Conservation (phyloP, 2,797 vertebrate species). For the Otolemur crassicaudatus region DNA sequence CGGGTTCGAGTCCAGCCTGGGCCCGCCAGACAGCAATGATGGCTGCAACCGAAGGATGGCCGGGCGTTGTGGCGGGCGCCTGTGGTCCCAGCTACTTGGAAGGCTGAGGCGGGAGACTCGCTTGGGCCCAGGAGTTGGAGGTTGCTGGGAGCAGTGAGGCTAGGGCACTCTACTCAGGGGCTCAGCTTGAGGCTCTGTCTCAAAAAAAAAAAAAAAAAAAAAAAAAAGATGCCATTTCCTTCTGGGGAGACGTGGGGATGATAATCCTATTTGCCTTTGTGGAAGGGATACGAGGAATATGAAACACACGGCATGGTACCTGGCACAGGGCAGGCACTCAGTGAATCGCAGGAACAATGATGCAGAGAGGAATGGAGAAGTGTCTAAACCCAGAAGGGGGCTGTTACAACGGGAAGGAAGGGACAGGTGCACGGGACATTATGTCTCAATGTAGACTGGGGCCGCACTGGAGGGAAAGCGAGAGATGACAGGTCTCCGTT, state of each 20-base stretch:
- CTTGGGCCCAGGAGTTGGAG: too few relatives aligned
- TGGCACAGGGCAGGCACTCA: neutral
- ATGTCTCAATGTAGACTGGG: conserved; percentile 56
- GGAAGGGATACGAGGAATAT: neutral
- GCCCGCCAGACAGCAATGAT: too few relatives aligned
- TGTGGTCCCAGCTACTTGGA: too few relatives aligned
- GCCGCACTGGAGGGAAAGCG: neutral
- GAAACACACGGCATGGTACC: neutral
- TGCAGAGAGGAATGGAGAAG: neutral
- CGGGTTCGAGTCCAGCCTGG: too few relatives aligned
- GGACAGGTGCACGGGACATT: conserved; percentile 58
- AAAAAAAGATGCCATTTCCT: neutral
- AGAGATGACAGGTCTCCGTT: conserved; percentile 68
- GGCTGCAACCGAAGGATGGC: too few relatives aligned
- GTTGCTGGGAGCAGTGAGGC: too few relatives aligned
- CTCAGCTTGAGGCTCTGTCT: too few relatives aligned
- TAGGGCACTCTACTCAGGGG: too few relatives aligned
- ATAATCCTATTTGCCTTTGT: neutral
- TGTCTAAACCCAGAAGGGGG: conserved; percentile 56
- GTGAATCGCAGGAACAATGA: neutral
- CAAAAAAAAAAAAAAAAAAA: too few relatives aligned
- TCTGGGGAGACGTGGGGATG: neutral
- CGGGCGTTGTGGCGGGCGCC: too few relatives aligned
- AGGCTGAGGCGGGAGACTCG: too few relatives aligned
- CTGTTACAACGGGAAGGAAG: conserved; percentile 22